Evolutionary conservation across 2,797 vertebrate genomes (phyloP).

Genomic region (Characodon lateralis): DNA sequence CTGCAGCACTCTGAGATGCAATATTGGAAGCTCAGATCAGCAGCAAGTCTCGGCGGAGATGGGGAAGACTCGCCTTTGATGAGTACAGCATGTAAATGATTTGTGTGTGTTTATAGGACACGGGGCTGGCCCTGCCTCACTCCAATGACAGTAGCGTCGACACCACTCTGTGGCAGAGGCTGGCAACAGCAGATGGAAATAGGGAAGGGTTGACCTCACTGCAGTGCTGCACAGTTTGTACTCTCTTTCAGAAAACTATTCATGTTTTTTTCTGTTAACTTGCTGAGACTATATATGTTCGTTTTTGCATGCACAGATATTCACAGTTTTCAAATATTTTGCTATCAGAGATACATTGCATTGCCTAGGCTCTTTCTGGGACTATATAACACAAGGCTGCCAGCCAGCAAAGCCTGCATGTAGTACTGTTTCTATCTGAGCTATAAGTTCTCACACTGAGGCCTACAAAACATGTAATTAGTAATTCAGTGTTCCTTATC

Average conservation of each 20-base stretch:
- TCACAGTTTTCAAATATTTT: not conserved
- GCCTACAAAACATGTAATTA: conserved; percentile 43
- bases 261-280: conserved; percentile 11
- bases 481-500: conserved; percentile 30
- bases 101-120: conserved; percentile 85
- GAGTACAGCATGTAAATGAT: conserved; percentile 88
- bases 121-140: conserved; percentile 74
- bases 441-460: conserved; percentile 4
- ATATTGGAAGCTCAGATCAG: conserved; percentile 80
- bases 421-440: conserved; percentile 7
- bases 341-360: not conserved
- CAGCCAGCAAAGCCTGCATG: not conserved
- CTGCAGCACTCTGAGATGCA: conserved; percentile 73
- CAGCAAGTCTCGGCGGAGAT: conserved; percentile 77
- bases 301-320: not conserved
- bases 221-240: conserved; percentile 47
- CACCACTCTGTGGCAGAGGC: conserved; percentile 69
- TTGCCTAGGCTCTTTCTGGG: not conserved
- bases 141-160: conserved; percentile 62
- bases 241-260: conserved; percentile 32
- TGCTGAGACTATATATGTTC: conserved; percentile 7
- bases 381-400: not conserved
- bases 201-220: conserved; percentile 60
- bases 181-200: conserved; percentile 69
- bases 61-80: conserved; percentile 84